Evolutionary conservation across 2,113 vertebrate species (phyloP).

Genomic region (Peromyscus polionotus): DNA sequence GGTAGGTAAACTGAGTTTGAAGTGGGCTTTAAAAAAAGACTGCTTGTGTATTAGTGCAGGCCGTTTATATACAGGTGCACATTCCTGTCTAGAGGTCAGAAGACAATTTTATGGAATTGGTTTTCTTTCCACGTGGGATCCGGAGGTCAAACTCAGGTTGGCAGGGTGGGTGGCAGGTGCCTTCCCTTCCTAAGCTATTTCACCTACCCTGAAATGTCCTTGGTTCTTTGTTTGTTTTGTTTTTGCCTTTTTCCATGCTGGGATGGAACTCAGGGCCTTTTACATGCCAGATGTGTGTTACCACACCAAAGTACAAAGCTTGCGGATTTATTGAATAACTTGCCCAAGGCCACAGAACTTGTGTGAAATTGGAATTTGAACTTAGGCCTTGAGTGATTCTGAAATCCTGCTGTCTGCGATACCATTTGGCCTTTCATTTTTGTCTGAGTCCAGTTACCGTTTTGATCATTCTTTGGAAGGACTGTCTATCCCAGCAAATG

Average conservation of each 20-base stretch:
- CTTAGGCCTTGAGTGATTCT: constrained; percentile 48
- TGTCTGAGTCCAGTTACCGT: constrained; percentile 14
- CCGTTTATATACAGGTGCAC: not conserved
- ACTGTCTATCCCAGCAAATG: constrained; percentile 12
- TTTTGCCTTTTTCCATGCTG: not conserved
- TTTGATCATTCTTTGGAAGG: constrained; percentile 48
- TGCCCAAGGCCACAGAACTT: constrained; percentile 38
- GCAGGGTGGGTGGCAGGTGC: not conserved
- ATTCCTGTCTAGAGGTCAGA: not conserved
- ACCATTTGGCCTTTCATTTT: constrained; percentile 55
- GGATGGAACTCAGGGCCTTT: not conserved
- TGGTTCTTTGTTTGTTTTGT: not conserved
- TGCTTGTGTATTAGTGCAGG: not conserved
- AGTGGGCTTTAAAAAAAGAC: not conserved
- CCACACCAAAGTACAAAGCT: not conserved
- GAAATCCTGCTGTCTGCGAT: constrained; percentile 10
- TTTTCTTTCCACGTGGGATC: not conserved
- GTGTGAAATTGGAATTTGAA: constrained; percentile 46
- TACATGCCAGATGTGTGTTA: not conserved
- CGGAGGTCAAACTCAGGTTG: not conserved
- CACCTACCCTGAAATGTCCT: not conserved
- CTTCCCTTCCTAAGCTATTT: not conserved
- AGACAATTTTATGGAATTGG: not conserved
- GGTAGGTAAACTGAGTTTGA: not conserved
- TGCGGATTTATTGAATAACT: constrained; percentile 49